A percentile compares a stretch with the other conserved stretches of the same genome.
These are phyloP conservation scores for Caenorhabditis drosophilae DNA, from an alignment of 2,888 invertebrate genomes.

Conservation along the genomic window DNA sequence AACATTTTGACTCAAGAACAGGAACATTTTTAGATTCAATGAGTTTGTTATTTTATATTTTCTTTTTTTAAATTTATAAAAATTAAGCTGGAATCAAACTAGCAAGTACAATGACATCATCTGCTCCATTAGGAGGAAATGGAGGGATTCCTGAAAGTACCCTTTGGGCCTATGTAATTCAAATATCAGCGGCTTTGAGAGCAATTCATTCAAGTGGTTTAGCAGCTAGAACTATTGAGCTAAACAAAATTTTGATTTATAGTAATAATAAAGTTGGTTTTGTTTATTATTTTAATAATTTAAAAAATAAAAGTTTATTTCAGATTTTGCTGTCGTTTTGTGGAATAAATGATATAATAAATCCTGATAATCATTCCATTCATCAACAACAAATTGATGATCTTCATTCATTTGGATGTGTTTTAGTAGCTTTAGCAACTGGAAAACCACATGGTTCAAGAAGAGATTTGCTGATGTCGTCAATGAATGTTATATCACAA, in stretches of 20 bases:
- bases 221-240: constrained; percentile 85
- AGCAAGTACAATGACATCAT: constrained; percentile 3
- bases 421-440: constrained; percentile 90
- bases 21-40: constrained; percentile 22
- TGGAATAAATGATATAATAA: constrained; percentile 41
- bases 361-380: constrained; percentile 30
- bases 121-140: constrained; percentile 3
- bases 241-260: constrained; percentile 80
- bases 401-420: constrained; percentile 85
- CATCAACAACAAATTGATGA: constrained; percentile 76
- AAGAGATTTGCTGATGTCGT: constrained; percentile 32
- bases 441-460: constrained; percentile 84
- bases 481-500: constrained; percentile 83
- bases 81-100: constrained; percentile 10
- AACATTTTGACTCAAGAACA: constrained; percentile 76
- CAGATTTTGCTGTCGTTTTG: constrained; percentile 40
- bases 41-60: background rate
- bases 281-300: constrained; percentile 2
- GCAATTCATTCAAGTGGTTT: constrained; percentile 84
- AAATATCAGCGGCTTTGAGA: constrained; percentile 89
- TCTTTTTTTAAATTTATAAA: background rate
- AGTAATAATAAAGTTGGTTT: constrained; percentile 56
- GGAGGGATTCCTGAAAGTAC: constrained; percentile 84
- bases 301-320: background rate
- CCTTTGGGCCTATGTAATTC: constrained; percentile 93